Base-by-base conservation (phyloP, 2,888 invertebrate species). In the Brachyptera risi region DNA sequence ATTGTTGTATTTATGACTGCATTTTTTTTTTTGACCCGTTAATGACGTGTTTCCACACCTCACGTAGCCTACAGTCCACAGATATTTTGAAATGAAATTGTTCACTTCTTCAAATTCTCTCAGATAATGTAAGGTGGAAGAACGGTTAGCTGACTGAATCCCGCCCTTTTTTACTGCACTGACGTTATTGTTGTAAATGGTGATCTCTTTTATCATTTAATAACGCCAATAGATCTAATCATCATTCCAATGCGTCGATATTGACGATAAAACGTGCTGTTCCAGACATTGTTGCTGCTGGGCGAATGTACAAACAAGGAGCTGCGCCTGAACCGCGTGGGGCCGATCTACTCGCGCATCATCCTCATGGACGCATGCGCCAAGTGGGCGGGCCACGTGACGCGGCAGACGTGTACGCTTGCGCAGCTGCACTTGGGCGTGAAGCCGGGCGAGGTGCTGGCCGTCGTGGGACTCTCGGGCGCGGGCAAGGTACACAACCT, bases 401-500 rank as follows among this genome's bases (percentile, higher is more conserved):
- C 13, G 40, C 17, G 40, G 3, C 40, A 11, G 4, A 3, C 31
- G 1, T 50, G 19, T 17, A 40, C 54, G 7, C 38, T 51, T 5
- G 21, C 21, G 7, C 40, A 38, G 17, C 37, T 61, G 17, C 35
- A 58, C 23, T 5, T 61, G 11, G 58, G 58, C 3, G 47, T 62
- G 2, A 44, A 59, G 26, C 59, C 54, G 37, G 62, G 62, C 15
- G 62, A 62, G 21, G 24, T 62, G 24, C 24, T 62, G 1, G 56
- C 47, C 1, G 42, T 62, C 3, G 59, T 54, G 21, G 62, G 62
- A 44, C 58, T 44, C n/a, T 17, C 42, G n/a, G 56, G 59, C 7
- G 38, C 37, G 2, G 62, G 62, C 9, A 62, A 62, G 31, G 62
- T 62, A 24, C n/a, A n/a, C n/a, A n/a, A n/a, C n/a, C n/a, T n/a